Percentiles rank a stretch among this genome's conserved stretches.
phyloP scores from a whole-genome alignment of 2,113 vertebrate species.

The Hassar affinis region DNA sequence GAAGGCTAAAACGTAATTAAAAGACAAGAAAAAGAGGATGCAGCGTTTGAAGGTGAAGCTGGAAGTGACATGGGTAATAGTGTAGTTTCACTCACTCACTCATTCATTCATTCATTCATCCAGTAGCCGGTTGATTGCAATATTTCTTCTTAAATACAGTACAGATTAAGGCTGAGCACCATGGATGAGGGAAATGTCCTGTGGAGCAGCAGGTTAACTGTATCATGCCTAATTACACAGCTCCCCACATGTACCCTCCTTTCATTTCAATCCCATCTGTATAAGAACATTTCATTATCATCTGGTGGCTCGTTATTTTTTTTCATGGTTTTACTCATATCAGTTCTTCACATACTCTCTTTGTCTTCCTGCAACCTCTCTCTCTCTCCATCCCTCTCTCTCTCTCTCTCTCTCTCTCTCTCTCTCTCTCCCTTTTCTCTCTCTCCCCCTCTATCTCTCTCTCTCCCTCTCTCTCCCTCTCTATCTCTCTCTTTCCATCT shows the following conservation, averaged over 20 bases:
- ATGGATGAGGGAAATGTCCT: not conserved
- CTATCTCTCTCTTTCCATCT: too few relatives aligned
- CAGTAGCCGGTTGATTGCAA: not conserved
- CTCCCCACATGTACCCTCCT: not conserved
- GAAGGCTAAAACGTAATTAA: not conserved
- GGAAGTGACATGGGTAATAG: not conserved
- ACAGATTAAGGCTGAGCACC: not conserved
- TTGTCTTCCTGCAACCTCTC: not conserved
- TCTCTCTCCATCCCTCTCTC: too few relatives aligned
- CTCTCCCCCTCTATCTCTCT: too few relatives aligned
- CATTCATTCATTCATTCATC: not conserved
- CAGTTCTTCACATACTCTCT: too few relatives aligned
- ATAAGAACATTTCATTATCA: not conserved
- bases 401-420: too few relatives aligned
- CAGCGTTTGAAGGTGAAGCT: not conserved
- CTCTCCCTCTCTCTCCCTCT: too few relatives aligned
- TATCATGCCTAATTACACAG: not conserved
- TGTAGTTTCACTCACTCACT: not conserved
- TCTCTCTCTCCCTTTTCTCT: too few relatives aligned
- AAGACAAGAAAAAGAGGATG: too few relatives aligned
- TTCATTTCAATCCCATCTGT: not conserved
- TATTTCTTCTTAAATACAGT: not conserved
- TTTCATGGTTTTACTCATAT: not conserved
- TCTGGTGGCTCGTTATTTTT: not conserved
- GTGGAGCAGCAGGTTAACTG: not conserved